These are phyloP conservation scores for Heliconius nattereri DNA, from an alignment of 1,140 invertebrate species.

Conservation along the genomic window DNA sequence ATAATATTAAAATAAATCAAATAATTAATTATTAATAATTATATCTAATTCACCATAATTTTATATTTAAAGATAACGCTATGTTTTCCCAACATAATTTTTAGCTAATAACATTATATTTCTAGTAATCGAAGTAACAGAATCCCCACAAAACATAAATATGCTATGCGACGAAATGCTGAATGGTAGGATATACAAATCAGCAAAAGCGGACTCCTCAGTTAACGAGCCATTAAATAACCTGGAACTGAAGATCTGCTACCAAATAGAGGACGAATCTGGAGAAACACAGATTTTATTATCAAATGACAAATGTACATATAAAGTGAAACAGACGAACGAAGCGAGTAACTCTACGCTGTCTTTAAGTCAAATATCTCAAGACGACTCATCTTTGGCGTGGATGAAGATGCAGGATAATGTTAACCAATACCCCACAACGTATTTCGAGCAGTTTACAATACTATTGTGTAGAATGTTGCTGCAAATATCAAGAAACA, in stretches of 20 bases:
- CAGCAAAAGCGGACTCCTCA: slow-evolving; percentile 54
- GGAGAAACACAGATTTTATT: slow-evolving; percentile 67
- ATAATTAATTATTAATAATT: no score
- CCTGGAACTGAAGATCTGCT: slow-evolving; percentile 67
- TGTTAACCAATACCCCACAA: slow-evolving; percentile 53
- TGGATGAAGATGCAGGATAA: slow-evolving; percentile 74
- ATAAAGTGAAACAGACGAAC: slow-evolving; percentile 59
- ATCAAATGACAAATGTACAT: slow-evolving; percentile 64
- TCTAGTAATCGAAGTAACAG: slow-evolving; percentile 81
- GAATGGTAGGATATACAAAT: slow-evolving; percentile 75
- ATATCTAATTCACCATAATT: no score
- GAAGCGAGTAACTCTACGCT: slow-evolving; percentile 52
- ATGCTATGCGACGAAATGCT: slow-evolving; percentile 64
- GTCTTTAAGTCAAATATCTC: slow-evolving; percentile 58
- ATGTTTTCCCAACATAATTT: no score
- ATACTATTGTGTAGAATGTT: slow-evolving; percentile 68
- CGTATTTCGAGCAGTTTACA: slow-evolving; percentile 64
- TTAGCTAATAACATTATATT: neutral
- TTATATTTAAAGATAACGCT: no score
- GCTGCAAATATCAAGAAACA: slow-evolving; percentile 68
- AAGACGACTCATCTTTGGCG: slow-evolving; percentile 59
- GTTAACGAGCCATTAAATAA: slow-evolving; percentile 49
- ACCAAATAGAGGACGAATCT: slow-evolving; percentile 59
- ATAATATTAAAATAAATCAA: no score
- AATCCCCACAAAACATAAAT: slow-evolving; percentile 66